phyloP scores from a whole-genome alignment of 1,140 invertebrate genomes.

The Venustaconcha ellipsiformis region DNA sequence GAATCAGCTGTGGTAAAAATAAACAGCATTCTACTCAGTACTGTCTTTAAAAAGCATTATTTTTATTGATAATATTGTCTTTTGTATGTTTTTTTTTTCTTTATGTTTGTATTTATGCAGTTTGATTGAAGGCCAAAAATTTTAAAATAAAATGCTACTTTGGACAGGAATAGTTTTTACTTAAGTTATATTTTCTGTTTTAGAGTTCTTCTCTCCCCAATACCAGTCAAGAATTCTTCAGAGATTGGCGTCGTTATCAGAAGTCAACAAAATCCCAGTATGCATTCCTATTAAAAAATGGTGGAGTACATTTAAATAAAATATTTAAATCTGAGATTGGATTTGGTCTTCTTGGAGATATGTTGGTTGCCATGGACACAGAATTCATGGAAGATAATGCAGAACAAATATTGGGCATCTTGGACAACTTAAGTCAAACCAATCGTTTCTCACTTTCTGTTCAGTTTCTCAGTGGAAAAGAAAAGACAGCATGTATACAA shows the following conservation, averaged over 20 bases:
- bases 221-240: conserved; percentile 15
- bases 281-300: conserved; percentile 18
- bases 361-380: conserved; percentile 22
- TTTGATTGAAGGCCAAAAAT: too few relatives aligned
- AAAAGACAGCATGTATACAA: conserved; percentile 4
- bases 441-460: conserved; percentile 28
- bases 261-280: conserved; percentile 20
- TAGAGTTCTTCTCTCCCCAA: conserved; percentile 14
- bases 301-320: conserved; percentile 5
- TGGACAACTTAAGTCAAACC: conserved; percentile 14
- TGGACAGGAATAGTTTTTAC: too few relatives aligned
- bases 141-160: too few relatives aligned
- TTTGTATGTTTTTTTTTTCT: too few relatives aligned
- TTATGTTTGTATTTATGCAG: too few relatives aligned
- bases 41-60: too few relatives aligned
- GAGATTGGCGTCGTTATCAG: conserved; percentile 26
- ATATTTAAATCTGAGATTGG: conserved; percentile 33
- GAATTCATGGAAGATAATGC: conserved; percentile 9
- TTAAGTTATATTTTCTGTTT: background rate
- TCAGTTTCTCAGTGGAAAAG: conserved; percentile 29
- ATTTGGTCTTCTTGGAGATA: conserved; percentile 30
- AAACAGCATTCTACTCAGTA: too few relatives aligned
- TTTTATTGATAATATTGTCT: too few relatives aligned
- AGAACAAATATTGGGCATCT: background rate
- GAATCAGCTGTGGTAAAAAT: too few relatives aligned